A percentile compares a stretch with the other conserved stretches of the same genome.
Conservation (phyloP, 2,888 invertebrate genomes). For the Caenorhabditis doughertyi region DNA sequence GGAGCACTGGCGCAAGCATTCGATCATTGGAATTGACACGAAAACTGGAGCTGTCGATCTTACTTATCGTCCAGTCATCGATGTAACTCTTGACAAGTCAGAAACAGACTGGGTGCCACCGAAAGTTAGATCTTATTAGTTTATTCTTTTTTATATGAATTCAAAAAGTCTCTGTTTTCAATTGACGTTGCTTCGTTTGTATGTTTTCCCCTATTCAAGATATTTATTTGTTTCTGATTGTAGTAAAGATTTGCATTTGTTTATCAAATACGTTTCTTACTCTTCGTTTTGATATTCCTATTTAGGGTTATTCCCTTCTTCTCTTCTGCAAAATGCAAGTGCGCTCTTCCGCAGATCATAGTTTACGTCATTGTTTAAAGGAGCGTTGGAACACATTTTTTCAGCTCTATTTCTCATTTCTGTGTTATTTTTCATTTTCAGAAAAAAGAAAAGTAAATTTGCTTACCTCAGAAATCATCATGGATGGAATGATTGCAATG, state of each 20-base stretch:
- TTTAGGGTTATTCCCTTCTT: not conserved
- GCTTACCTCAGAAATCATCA: slow-evolving; percentile 58
- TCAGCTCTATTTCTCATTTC: not conserved
- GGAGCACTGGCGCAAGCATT: slow-evolving; percentile 98
- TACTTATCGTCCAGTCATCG: slow-evolving; percentile 94
- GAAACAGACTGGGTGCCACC: slow-evolving; percentile 94
- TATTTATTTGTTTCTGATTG: slow-evolving; percentile 21
- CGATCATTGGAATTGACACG: slow-evolving; percentile 89
- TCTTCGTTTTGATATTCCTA: not conserved
- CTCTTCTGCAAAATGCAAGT: slow-evolving; percentile 6
- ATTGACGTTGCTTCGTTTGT: slow-evolving; percentile 15
- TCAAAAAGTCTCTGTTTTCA: not conserved
- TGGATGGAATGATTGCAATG: slow-evolving; percentile 81
- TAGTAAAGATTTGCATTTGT: slow-evolving; percentile 2
- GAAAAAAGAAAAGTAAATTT: not conserved
- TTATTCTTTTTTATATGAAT: not conserved
- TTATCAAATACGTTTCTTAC: not conserved
- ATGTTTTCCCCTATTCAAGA: slow-evolving; percentile 10
- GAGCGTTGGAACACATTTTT: not conserved
- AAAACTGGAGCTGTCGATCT: slow-evolving; percentile 88
- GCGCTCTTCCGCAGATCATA: slow-evolving; percentile 30
- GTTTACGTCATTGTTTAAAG: slow-evolving; percentile 51
- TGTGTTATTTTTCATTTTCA: not conserved
- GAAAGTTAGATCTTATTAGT: slow-evolving; percentile 93
- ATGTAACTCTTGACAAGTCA: slow-evolving; percentile 90